These are phyloP conservation scores for human (Homo sapiens) DNA, from an alignment of 2,113 vertebrate genomes.

Conservation along the genomic window DNA sequence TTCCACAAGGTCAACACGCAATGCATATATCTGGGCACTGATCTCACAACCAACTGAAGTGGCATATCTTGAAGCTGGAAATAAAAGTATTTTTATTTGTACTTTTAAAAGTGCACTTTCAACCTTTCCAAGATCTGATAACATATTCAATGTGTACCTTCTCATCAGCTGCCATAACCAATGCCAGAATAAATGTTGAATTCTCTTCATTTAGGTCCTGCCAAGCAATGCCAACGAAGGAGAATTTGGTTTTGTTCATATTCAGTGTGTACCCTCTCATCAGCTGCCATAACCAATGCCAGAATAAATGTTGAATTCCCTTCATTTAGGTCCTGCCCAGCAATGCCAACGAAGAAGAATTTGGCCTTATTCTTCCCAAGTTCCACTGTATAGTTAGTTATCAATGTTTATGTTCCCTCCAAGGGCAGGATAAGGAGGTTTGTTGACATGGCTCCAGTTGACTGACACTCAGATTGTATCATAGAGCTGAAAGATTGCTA, in stretches of 20 bases:
- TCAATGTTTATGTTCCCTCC: constrained; percentile 97
- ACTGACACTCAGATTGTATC: constrained; percentile 91
- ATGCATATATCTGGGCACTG: constrained; percentile 94
- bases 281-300: constrained; percentile 95
- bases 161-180: constrained; percentile 98
- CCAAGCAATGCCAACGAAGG: constrained; percentile 96
- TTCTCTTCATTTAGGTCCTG: constrained; percentile 95
- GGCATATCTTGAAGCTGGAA: constrained; percentile 90
- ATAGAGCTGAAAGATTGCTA: constrained; percentile 93
- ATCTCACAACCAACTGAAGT: constrained; percentile 97
- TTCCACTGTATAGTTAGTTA: constrained; percentile 97
- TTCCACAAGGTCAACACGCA: constrained; percentile 93
- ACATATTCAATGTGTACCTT: constrained; percentile 94
- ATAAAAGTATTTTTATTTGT: no score
- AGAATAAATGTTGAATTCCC: constrained; percentile 93
- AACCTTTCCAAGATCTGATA: constrained; percentile 94
- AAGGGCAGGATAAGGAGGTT: constrained; percentile 90
- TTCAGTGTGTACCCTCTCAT: constrained; percentile 91
- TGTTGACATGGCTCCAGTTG: constrained; percentile 93
- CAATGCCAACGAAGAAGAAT: constrained; percentile 97
- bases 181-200: constrained; percentile 91
- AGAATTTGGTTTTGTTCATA: constrained; percentile 90
- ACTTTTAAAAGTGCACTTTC: constrained; percentile 77
- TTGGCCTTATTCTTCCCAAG: constrained; percentile 91
- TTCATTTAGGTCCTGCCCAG: constrained; percentile 94